Percentiles rank a stretch among this genome's conserved stretches.
These are phyloP conservation scores for Mus pahari DNA, from an alignment of 2,113 vertebrate species.

Conservation along the genomic window DNA sequence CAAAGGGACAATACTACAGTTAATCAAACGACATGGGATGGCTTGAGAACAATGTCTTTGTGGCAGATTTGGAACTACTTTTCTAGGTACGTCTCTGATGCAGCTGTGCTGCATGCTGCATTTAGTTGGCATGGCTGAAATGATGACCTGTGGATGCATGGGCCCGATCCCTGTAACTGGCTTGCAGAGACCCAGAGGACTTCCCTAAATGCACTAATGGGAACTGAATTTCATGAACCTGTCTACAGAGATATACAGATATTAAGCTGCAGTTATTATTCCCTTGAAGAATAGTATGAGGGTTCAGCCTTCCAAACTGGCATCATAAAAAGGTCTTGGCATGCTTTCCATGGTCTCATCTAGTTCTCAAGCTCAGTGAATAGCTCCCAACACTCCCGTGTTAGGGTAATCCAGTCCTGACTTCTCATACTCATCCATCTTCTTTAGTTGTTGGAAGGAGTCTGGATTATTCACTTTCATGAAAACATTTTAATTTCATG, in stretches of 20 bases:
- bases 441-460: background rate
- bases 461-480: slow-evolving; percentile 40
- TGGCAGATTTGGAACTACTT: background rate
- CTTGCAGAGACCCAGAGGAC: background rate
- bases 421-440: background rate
- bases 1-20: background rate
- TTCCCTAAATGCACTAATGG: background rate
- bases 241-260: background rate
- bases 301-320: slow-evolving; percentile 14
- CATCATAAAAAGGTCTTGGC: background rate
- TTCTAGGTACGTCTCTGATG: background rate
- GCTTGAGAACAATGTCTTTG: background rate
- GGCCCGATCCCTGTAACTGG: background rate
- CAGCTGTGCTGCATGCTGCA: accelerated
- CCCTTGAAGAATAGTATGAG: slow-evolving; percentile 9
- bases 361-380: background rate
- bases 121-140: background rate
- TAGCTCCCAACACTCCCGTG: background rate
- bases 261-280: slow-evolving; percentile 4
- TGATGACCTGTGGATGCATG: background rate
- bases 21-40: background rate
- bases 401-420: background rate
- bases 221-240: background rate
- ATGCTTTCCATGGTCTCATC: background rate
- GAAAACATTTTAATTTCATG: slow-evolving; percentile 53